phyloP scores from a whole-genome alignment of 1,140 invertebrate genomes.

The Megathymus violae region DNA sequence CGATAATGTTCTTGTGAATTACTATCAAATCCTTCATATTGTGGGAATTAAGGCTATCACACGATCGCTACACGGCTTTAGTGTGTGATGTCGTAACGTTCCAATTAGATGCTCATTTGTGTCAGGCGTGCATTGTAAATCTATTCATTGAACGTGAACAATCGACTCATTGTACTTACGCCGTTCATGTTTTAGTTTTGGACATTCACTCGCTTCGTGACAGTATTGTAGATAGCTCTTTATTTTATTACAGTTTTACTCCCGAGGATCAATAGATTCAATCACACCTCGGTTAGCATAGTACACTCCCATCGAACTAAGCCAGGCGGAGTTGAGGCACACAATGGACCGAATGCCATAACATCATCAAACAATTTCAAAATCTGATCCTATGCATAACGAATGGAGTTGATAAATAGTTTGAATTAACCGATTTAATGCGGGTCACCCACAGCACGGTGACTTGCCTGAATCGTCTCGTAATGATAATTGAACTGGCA shows the following conservation, averaged over 20 bases:
- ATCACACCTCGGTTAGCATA: constrained; percentile 73
- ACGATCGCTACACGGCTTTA: constrained; percentile 60
- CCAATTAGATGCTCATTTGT: constrained; percentile 81
- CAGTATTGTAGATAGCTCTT: constrained; percentile 46
- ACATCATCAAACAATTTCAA: constrained; percentile 82
- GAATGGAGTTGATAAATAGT: constrained; percentile 83
- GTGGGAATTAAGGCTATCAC: constrained; percentile 57
- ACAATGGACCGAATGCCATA: constrained; percentile 75
- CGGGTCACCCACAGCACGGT: constrained; percentile 79
- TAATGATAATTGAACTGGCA: constrained; percentile 84
- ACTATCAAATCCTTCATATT: constrained; percentile 41
- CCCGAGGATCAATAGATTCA: constrained; percentile 65
- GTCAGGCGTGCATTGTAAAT: constrained; percentile 76
- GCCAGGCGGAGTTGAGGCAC: constrained; percentile 46
- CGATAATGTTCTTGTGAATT: constrained; percentile 33
- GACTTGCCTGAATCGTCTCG: constrained; percentile 71
- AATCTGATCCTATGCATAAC: constrained; percentile 83
- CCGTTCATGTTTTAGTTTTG: constrained; percentile 63
- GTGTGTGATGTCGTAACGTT: constrained; percentile 71
- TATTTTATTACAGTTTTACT: constrained; percentile 53
- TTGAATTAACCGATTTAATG: constrained; percentile 84
- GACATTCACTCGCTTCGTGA: constrained; percentile 55
- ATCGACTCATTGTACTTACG: constrained; percentile 69
- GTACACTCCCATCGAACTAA: constrained; percentile 80
- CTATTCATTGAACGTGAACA: constrained; percentile 76